These are phyloP conservation scores for Spicauda simplicius DNA, from an alignment of 2,888 invertebrate genomes.

Conservation along the genomic window DNA sequence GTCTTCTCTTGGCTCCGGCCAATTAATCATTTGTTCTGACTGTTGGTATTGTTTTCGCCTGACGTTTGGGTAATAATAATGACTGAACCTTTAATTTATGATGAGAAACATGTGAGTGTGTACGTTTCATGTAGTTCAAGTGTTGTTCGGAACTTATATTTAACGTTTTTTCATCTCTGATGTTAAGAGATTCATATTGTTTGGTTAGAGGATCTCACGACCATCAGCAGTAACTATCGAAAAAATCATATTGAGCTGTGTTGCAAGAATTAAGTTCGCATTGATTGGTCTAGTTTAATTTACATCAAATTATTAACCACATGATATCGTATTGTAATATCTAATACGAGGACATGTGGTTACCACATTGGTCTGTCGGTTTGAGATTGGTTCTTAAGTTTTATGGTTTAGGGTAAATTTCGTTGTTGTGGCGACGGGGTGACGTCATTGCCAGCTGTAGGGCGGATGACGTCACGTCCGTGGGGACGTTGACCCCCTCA, in stretches of 20 bases:
- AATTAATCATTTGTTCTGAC: constrained; percentile 71
- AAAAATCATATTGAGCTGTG: constrained; percentile 47
- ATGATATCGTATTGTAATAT: constrained; percentile 68
- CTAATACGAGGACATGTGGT: constrained; percentile 68
- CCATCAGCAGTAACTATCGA: constrained; percentile 39
- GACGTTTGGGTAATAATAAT: constrained; percentile 15
- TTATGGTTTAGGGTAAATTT: constrained; percentile 61
- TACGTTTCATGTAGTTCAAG: too few relatives aligned
- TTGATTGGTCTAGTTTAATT: constrained; percentile 53
- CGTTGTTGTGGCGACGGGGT: constrained; percentile 64
- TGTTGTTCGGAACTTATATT: too few relatives aligned
- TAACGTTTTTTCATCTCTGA: not conserved
- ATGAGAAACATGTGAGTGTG: not conserved
- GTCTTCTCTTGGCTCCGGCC: constrained; percentile 73
- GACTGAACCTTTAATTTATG: not conserved
- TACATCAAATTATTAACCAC: constrained; percentile 65
- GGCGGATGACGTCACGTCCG: constrained; percentile 79
- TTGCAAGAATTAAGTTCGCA: constrained; percentile 42
- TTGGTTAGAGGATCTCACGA: not conserved
- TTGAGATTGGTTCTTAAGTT: constrained; percentile 68
- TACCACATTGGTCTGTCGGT: constrained; percentile 57
- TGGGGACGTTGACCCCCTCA: constrained; percentile 71
- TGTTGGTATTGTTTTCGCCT: constrained; percentile 30
- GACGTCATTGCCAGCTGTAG: constrained; percentile 82
- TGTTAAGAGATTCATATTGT: not conserved